These are phyloP conservation scores for Zaprionus ghesquierei DNA, from an alignment of 1,140 invertebrate genomes.

Conservation along the genomic window DNA sequence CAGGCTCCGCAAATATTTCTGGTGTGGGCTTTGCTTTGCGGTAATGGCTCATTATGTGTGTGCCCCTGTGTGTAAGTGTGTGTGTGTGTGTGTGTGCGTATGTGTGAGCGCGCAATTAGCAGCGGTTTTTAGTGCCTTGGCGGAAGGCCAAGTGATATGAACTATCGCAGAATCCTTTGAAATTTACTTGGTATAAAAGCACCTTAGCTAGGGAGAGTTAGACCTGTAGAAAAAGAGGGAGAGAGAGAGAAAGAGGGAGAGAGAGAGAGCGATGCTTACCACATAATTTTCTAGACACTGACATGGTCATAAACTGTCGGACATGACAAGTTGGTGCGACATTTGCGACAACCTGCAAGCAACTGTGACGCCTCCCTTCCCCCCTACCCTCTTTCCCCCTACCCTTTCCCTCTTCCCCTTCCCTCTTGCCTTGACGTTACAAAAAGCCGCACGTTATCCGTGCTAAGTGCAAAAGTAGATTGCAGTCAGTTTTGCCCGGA, in stretches of 20 bases:
- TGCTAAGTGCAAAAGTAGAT: conserved; percentile 79
- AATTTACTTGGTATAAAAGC: conserved; percentile 61
- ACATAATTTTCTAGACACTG: conserved; percentile 55
- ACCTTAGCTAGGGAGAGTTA: background rate
- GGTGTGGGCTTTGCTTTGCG: conserved; percentile 70
- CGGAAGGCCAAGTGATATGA: conserved; percentile 72
- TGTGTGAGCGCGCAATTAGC: conserved; percentile 63
- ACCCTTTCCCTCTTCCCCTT: background rate
- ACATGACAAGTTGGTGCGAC: conserved; percentile 79
- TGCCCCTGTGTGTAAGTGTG: background rate
- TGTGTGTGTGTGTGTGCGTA: conserved; percentile 15
- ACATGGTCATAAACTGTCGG: conserved; percentile 77
- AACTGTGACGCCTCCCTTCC: conserved; percentile 12
- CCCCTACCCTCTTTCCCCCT: background rate
- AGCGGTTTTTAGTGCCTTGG: conserved; percentile 69
- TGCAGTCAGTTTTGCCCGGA: conserved; percentile 41
- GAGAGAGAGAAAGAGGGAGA: background rate
- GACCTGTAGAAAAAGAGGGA: background rate
- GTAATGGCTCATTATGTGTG: conserved; percentile 68
- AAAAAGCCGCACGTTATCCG: conserved; percentile 76
- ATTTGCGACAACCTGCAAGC: conserved; percentile 69
- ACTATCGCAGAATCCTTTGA: conserved; percentile 62
- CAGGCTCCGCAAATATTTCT: conserved; percentile 14
- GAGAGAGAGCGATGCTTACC: conserved; percentile 12
- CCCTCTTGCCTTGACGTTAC: conserved; percentile 36